phyloP scores from a whole-genome alignment of 1,140 invertebrate genomes.

The Eubasilissa regina region DNA sequence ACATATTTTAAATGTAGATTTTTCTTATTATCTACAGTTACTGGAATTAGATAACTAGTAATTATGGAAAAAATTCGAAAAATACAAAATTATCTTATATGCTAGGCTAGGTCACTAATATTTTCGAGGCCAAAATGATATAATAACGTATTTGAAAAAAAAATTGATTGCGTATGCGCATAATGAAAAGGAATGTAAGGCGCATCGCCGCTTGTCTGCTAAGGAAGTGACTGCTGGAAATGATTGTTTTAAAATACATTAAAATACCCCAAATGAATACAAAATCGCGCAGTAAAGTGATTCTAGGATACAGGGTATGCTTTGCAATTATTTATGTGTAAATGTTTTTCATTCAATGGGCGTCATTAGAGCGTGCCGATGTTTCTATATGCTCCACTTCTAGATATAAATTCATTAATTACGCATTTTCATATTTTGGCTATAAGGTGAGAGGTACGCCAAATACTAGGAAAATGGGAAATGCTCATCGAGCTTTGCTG shows the following conservation, averaged over 20 bases:
- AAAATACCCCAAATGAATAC: conserved; percentile 61
- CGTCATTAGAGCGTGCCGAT: conserved; percentile 57
- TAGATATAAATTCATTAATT: conserved; percentile 60
- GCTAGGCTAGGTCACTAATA: conserved; percentile 62
- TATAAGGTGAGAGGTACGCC: conserved; percentile 58
- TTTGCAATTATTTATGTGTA: conserved; percentile 81
- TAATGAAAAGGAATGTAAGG: conserved; percentile 52
- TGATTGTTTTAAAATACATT: conserved; percentile 59
- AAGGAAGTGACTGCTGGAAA: conserved; percentile 59
- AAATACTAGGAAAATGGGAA: conserved; percentile 46
- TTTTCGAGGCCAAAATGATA: conserved; percentile 61
- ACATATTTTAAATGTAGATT: conserved; percentile 58
- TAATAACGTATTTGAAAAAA: conserved; percentile 58
- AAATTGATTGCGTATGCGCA: conserved; percentile 52
- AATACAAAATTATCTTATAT: conserved; percentile 60
- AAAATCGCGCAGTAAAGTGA: conserved; percentile 77
- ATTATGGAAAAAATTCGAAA: conserved; percentile 54
- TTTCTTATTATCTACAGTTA: conserved; percentile 57
- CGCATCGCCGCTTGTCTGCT: conserved; percentile 59
- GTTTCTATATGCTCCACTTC: conserved; percentile 57
- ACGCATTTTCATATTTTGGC: conserved; percentile 58
- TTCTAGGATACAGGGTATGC: conserved; percentile 82
- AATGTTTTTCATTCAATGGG: conserved; percentile 75
- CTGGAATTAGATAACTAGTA: conserved; percentile 54
- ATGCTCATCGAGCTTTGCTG: conserved; percentile 47